Conservation (phyloP, 2,113 vertebrate genomes). For the Hippolais icterina region DNA sequence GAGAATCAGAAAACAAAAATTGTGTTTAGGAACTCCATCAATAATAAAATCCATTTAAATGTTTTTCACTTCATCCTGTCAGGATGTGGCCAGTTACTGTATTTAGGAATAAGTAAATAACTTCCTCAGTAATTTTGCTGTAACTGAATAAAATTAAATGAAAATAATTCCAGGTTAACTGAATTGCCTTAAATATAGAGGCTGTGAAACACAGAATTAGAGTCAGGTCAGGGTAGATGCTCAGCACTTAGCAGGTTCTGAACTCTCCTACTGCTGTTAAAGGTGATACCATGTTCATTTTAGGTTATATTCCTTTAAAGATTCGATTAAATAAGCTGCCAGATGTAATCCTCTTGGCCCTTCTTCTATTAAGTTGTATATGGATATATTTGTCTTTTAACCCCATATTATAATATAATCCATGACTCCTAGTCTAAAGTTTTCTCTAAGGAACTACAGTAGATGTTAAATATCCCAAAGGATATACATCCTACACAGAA, state of each 20-base stretch:
- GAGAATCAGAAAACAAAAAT: slow-evolving; percentile 11
- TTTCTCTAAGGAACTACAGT: neutral
- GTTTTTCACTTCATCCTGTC: slow-evolving; percentile 6
- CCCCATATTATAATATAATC: neutral
- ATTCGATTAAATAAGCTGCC: neutral
- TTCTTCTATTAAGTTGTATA: neutral
- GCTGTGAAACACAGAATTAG: neutral
- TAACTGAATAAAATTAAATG: neutral
- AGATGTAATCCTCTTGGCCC: neutral
- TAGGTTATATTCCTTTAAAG: neutral
- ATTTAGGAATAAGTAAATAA: slow-evolving; percentile 6
- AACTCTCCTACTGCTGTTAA: neutral
- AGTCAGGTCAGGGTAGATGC: neutral
- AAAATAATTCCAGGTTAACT: neutral
- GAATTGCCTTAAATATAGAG: neutral
- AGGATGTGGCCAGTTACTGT: neutral
- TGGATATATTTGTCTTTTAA: neutral
- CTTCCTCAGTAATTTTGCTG: neutral
- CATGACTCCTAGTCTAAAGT: neutral
- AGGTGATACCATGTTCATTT: neutral
- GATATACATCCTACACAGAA: neutral
- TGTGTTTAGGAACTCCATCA: neutral
- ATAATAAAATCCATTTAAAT: slow-evolving; percentile 31
- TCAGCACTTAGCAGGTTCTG: neutral
- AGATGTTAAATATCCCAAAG: neutral